Evolutionary conservation across 2,888 invertebrate genomes (phyloP).

Genomic region (Salticus scenicus): DNA sequence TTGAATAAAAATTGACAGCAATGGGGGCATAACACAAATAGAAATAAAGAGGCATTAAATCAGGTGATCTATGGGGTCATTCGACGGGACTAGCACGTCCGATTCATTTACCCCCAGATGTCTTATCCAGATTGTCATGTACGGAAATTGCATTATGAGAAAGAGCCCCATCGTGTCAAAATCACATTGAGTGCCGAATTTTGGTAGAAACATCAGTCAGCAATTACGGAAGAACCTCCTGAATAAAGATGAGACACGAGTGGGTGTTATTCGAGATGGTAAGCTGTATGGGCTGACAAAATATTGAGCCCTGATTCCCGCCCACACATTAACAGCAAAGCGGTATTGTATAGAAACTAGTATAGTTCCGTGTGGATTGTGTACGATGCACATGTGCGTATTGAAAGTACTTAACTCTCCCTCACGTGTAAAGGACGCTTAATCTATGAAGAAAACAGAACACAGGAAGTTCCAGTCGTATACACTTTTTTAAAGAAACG

Average conservation of each 20-base stretch:
- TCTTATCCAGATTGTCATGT: conserved; percentile 8
- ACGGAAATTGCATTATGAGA: neutral
- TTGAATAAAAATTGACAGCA: too few relatives aligned
- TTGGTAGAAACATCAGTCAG: neutral
- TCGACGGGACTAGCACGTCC: too few relatives aligned
- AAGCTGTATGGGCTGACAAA: neutral
- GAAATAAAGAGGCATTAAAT: neutral
- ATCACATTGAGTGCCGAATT: neutral
- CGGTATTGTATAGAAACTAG: neutral
- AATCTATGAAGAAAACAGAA: conserved; percentile 9
- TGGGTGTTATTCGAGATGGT: conserved; percentile 18
- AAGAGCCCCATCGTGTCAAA: too few relatives aligned
- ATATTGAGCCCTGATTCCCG: neutral
- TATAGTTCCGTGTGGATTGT: conserved; percentile 16
- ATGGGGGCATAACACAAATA: too few relatives aligned
- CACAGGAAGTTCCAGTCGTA: neutral
- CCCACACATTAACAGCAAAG: conserved; percentile 20
- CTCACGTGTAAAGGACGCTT: conserved; percentile 5
- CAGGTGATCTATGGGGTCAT: neutral
- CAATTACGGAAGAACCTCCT: conserved; percentile 19
- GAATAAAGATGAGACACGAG: conserved; percentile 13
- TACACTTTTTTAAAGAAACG: neutral
- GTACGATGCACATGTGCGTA: neutral
- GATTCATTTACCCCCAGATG: neutral
- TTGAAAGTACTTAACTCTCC: conserved; percentile 2